A percentile compares a stretch with the other conserved stretches of the same genome.
phyloP scores from a whole-genome alignment of 1,140 invertebrate genomes.

The Drosophila bipectinata region DNA sequence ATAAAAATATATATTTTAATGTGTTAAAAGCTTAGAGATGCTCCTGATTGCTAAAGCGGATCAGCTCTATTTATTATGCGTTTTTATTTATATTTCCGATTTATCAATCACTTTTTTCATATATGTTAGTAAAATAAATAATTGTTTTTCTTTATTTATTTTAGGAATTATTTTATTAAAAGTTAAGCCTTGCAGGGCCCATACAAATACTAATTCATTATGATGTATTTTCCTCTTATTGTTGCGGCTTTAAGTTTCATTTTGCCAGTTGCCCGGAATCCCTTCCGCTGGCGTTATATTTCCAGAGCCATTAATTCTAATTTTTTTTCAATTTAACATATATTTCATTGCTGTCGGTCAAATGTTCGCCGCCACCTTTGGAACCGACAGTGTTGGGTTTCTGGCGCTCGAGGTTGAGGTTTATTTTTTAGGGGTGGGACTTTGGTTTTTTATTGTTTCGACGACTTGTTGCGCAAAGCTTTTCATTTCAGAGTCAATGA shows the following conservation, averaged over 20 bases:
- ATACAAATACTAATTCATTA: neutral
- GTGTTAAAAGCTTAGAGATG: neutral
- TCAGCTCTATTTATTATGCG: neutral
- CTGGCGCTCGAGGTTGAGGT: neutral
- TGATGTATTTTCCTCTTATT: conserved; percentile 6
- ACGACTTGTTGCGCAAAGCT: conserved; percentile 78
- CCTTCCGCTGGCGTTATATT: conserved; percentile 16
- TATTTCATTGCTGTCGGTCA: conserved; percentile 74
- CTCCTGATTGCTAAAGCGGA: neutral
- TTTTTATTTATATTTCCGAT: neutral
- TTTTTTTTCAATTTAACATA: conserved; percentile 65
- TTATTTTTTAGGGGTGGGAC: conserved; percentile 4
- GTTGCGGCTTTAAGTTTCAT: conserved; percentile 11
- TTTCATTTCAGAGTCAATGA: conserved; percentile 77
- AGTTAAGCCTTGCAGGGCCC: neutral
- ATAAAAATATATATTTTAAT: neutral
- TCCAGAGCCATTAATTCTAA: conserved; percentile 72
- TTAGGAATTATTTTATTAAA: neutral
- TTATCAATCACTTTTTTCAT: neutral
- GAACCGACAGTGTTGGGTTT: conserved; percentile 3
- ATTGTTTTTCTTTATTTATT: neutral
- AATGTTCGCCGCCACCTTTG: conserved; percentile 49
- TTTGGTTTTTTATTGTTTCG: conserved; percentile 70
- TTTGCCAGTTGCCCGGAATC: neutral
- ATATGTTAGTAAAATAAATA: neutral